phyloP scores from a whole-genome alignment of 2,888 invertebrate genomes.

The Pristionchus entomophagus region DNA sequence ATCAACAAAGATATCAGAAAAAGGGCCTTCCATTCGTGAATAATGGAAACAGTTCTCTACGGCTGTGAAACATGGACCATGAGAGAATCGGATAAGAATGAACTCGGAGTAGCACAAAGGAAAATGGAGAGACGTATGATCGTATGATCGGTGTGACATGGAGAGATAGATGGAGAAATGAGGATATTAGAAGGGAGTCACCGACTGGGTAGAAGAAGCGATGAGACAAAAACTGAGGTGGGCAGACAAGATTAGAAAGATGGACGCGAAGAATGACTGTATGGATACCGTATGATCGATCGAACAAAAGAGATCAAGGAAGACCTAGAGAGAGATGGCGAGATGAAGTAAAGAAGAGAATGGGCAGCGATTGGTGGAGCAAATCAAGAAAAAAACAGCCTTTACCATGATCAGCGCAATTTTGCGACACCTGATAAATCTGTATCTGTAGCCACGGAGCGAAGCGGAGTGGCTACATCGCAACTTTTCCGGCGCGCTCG shows the following conservation, averaged over 20 bases:
- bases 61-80: not conserved
- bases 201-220: not conserved
- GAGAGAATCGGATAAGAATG: not conserved
- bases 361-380: not conserved
- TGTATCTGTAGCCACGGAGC: too few relatives aligned
- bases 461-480: too few relatives aligned
- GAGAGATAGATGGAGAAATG: not conserved
- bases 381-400: too few relatives aligned
- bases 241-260: not conserved
- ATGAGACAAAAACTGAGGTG: not conserved
- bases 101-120: not conserved
- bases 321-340: not conserved
- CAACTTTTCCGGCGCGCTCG: too few relatives aligned
- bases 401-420: too few relatives aligned
- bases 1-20: not conserved
- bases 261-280: not conserved
- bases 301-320: not conserved
- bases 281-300: not conserved
- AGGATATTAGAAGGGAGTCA: not conserved
- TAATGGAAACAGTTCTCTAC: not conserved
- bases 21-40: not conserved
- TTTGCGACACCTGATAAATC: too few relatives aligned
- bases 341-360: not conserved
- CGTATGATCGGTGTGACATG: not conserved
- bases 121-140: not conserved